These are phyloP conservation scores for Amyelois transitella DNA, from an alignment of 1,140 invertebrate genomes.

Conservation along the genomic window DNA sequence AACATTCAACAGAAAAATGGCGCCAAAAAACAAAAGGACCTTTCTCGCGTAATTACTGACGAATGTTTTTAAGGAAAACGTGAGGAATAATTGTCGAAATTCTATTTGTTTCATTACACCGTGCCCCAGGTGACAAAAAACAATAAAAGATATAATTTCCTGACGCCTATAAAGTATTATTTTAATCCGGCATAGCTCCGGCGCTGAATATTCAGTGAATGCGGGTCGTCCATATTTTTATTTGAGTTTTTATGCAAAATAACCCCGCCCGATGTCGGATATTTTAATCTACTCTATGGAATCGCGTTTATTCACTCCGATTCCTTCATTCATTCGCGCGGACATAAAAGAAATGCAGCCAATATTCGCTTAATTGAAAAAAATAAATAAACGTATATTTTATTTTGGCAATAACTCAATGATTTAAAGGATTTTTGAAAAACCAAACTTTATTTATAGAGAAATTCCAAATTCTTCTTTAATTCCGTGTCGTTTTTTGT, in stretches of 20 bases:
- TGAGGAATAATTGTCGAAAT: background rate
- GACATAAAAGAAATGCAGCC: too few relatives aligned
- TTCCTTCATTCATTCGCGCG: too few relatives aligned
- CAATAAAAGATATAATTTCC: constrained; percentile 47
- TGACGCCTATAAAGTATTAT: constrained; percentile 31
- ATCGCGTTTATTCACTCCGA: background rate
- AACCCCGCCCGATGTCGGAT: constrained; percentile 7
- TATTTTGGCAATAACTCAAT: too few relatives aligned
- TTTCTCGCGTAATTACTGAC: too few relatives aligned
- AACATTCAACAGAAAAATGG: too few relatives aligned
- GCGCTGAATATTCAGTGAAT: constrained; percentile 29
- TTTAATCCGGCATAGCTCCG: constrained; percentile 26
- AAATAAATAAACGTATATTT: too few relatives aligned
- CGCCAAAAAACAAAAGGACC: too few relatives aligned
- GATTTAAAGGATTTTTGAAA: too few relatives aligned
- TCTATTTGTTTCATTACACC: background rate
- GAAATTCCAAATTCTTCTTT: too few relatives aligned
- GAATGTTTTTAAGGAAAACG: background rate
- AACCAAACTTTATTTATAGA: too few relatives aligned
- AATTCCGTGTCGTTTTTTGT: too few relatives aligned
- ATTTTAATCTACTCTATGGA: constrained; percentile 16
- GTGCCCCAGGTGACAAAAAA: constrained; percentile 23
- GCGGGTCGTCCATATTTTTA: constrained; percentile 23
- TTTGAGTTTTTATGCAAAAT: constrained; percentile 24
- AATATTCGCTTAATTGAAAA: too few relatives aligned